Evolutionary conservation across 2,888 invertebrate genomes (phyloP), one percentile per base, ranked within the genome.

Genomic region (Phragmatobia fuliginosa): DNA sequence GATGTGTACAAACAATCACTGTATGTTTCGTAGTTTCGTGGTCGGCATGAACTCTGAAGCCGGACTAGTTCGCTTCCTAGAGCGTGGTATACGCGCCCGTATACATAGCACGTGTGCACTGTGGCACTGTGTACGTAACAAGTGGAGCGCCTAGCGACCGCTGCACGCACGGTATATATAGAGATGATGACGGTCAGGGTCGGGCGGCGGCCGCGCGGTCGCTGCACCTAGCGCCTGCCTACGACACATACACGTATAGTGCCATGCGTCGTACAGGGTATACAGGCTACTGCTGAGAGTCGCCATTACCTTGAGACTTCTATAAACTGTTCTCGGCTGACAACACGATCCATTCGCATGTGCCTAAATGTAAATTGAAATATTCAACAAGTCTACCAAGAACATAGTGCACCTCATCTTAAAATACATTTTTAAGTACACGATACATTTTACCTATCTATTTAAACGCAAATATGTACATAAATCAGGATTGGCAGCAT

Each of bases 101-200:
- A 38, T n/a, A 38, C 65, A 41, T 28, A 28, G 32, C 56, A 36
- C 65, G 65, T 58, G 58, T 31, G 38, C 58, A 25, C 56, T 11
- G 59, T 59, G 45, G 38, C 58, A 25, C 56, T 11, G 59, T 59
- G 45, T 63, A 67, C 74, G 73, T 78, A 68, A 70, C 71, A 72
- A 75, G 68, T 75, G 72, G 75, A 69, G 73, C 76, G 81, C 77
- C 79, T 77, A 67, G 81, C 81, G 78, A 82, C 80, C 74, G 75
- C 78, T 79, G 78, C 80, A 80, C 73, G 77, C 73, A 70, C 81
- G 82, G 82, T 91, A 90, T 89, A 87, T 88, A 91, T 91, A 91
- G 90, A 83, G 78, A 73, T 88, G 90, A 88, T 83, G 82, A 77
- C 86, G 89, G 89, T 88, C 89, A 88, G 81, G 91, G 91, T 86